Percentiles rank a stretch among this genome's conserved stretches.
These are phyloP conservation scores for Ophthalmolycus amberensis DNA, from an alignment of 2,113 vertebrate species.

Conservation along the genomic window DNA sequence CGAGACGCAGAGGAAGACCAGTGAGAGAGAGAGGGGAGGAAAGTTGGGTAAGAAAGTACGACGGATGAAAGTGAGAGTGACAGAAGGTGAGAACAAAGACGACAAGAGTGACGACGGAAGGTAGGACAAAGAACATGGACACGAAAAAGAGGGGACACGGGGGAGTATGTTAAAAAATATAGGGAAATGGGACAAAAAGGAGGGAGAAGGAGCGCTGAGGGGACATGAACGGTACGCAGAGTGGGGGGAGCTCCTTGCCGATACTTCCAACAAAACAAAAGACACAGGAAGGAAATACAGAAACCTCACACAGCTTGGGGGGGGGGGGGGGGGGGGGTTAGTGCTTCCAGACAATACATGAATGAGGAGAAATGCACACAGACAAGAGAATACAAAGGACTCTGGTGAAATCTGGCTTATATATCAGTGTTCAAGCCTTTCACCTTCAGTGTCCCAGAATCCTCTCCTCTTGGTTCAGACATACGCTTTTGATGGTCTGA, in stretches of 20 bases:
- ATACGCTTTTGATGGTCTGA: neutral
- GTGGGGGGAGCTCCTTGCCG: slow-evolving; percentile 50
- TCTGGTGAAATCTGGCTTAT: neutral
- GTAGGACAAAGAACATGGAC: neutral
- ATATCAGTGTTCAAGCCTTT: neutral
- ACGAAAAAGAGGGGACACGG: neutral
- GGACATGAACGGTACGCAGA: slow-evolving; percentile 27
- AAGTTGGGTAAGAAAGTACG: neutral
- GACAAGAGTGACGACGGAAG: neutral
- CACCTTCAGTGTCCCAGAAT: neutral
- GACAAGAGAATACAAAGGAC: slow-evolving; percentile 27
- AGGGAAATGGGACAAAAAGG: neutral
- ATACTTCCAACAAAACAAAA: slow-evolving; percentile 62
- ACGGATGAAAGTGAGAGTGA: neutral
- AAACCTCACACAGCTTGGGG: slow-evolving; percentile 43
- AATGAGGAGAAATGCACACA: slow-evolving; percentile 41
- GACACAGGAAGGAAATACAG: slow-evolving; percentile 71
- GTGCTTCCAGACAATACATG: slow-evolving; percentile 49
- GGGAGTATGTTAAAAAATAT: slow-evolving; percentile 8
- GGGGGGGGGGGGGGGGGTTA: slow-evolving; percentile 9
- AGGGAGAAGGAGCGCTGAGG: slow-evolving; percentile 6
- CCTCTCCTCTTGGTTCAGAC: neutral
- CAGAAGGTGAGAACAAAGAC: neutral
- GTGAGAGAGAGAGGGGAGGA: slow-evolving; percentile 5
- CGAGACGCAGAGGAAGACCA: slow-evolving; percentile 43